Conservation (phyloP, 2,888 invertebrate species). For the Dermolepida albohirtum region DNA sequence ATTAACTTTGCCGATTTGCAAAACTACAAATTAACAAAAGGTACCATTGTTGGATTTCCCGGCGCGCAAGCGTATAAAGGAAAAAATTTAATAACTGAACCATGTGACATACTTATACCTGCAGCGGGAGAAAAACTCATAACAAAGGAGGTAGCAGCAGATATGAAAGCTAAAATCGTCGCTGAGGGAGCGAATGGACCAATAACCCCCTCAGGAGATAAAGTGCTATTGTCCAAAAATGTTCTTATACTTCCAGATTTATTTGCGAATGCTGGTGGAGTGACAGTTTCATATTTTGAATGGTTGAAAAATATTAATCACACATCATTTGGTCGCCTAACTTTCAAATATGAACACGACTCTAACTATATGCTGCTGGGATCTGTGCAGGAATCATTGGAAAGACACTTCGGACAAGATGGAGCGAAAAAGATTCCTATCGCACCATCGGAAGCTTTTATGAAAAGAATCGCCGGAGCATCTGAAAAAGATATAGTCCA, state of each 20-base stretch:
- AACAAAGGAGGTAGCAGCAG: conserved; percentile 84
- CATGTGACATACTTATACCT: conserved; percentile 94
- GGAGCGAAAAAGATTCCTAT: conserved; percentile 60
- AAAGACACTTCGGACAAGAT: conserved; percentile 53
- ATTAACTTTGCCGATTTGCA: conserved; percentile 80
- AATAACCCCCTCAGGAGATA: conserved; percentile 86
- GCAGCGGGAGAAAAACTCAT: conserved; percentile 94
- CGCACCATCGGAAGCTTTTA: conserved; percentile 75
- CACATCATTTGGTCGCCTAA: conserved; percentile 87
- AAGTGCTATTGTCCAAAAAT: conserved; percentile 77
- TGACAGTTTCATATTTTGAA: conserved; percentile 94
- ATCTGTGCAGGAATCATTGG: conserved; percentile 70
- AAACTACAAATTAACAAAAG: conserved; percentile 84
- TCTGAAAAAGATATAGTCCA: conserved; percentile 88
- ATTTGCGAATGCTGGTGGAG: conserved; percentile 84
- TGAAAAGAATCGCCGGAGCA: conserved; percentile 78
- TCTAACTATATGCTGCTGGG: conserved; percentile 81
- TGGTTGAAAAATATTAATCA: conserved; percentile 92
- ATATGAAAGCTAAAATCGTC: conserved; percentile 88
- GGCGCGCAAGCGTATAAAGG: conserved; percentile 69
- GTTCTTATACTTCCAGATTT: conserved; percentile 87
- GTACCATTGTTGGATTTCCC: conserved; percentile 92
- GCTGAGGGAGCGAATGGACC: conserved; percentile 94
- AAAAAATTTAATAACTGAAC: conserved; percentile 82
- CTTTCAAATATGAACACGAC: conserved; percentile 89